Evolutionary conservation across 2,797 vertebrate species (phyloP).

Genomic region (Tokudaia tokunoshimensis): DNA sequence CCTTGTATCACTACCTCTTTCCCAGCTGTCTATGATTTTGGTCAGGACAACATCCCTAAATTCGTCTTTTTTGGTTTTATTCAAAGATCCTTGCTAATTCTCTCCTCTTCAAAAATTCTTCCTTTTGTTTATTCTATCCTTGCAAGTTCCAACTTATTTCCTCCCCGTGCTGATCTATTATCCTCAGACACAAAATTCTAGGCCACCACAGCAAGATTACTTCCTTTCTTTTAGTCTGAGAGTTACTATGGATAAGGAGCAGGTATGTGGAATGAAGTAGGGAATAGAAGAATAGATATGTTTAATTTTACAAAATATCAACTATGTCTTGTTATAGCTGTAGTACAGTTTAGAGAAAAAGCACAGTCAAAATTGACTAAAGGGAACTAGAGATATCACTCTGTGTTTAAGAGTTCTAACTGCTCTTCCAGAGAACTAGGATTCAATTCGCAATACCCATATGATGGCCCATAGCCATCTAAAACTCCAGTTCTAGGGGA

Average conservation of each 20-base stretch:
- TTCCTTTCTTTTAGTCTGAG: background rate
- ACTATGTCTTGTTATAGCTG: background rate
- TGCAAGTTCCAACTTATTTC: background rate
- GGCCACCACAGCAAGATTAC: background rate
- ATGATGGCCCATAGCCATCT: background rate
- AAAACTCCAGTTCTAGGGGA: background rate
- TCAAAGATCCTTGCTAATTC: slow-evolving; percentile 30
- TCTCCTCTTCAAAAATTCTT: background rate
- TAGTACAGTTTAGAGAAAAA: background rate
- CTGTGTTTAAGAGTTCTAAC: background rate
- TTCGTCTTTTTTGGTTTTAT: background rate
- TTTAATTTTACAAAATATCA: slow-evolving; percentile 42
- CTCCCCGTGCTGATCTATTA: background rate
- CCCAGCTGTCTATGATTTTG: slow-evolving; percentile 2
- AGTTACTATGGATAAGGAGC: background rate
- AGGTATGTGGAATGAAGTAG: background rate
- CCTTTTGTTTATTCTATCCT: background rate
- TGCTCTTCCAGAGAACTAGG: background rate
- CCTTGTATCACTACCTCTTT: background rate
- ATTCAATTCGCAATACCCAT: background rate
- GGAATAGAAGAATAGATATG: background rate
- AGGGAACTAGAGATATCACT: background rate
- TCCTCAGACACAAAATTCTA: background rate
- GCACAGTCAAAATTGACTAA: background rate
- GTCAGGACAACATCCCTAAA: background rate